Base-by-base conservation (phyloP, 2,888 invertebrate genomes). In the Listrodromus nycthemerus region DNA sequence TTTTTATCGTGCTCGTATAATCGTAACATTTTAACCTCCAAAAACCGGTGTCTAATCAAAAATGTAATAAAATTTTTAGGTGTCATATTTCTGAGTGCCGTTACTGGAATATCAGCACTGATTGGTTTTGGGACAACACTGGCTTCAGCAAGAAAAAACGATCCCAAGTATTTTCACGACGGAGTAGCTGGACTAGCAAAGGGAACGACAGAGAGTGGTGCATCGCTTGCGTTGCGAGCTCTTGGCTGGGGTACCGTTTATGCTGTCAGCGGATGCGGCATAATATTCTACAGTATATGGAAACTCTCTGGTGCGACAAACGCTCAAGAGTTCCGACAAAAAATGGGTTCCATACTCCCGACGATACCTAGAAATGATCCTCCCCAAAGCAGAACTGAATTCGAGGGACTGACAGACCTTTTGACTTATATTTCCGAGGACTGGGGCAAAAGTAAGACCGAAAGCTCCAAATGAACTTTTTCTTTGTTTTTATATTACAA, bases 161-260 rank as follows among this genome's bases (percentile, higher is more conserved):
- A 98, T 91, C 96, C 97, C 0, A 95, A 96, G 91, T 96, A 96
- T 91, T 97, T 98, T 90, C 95, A 95, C 87, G 96, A 97, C 94
- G 97, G 96, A 67, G 92, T 97, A 88, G 93, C 95, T 37, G 94
- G 95, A 61, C 94, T 95, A 73, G 48, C 61, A 1, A 93, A 94
- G 74, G 95, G 96, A 89, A 91, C 97, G 82, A 95, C 95, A 69
- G 98, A 98, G 93, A 96, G 96, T 81, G 98, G 98, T 19, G 96
- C 96, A 3, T 92, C 94, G 63, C 94, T 98, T 80, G 98, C 98
- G 0, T 86, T 97, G 74, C 95, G 97, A 91, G 99, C 99, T 0
- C 94, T 99, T 0, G 97, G 97, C 7, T 97, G 97, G 97, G 98
- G 98, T 2, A 97, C 97, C 0, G 86, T 98, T 0, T 98, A 97